These are phyloP conservation scores for Scaptomyza parva DNA, from an alignment of 2,888 invertebrate genomes.

Conservation along the genomic window DNA sequence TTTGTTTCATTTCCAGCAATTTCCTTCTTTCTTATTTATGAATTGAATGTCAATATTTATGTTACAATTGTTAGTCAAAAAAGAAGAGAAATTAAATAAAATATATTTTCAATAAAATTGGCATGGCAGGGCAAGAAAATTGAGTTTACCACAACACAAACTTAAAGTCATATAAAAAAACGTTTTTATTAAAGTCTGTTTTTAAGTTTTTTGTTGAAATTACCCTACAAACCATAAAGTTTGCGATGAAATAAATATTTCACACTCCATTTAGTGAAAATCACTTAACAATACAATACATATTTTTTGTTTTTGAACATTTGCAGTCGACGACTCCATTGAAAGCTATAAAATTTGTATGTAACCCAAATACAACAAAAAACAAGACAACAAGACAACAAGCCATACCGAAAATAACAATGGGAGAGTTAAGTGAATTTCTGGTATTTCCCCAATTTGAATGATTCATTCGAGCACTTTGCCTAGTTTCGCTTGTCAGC, in stretches of 20 bases:
- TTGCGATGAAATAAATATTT: background rate
- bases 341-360: background rate
- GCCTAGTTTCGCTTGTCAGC: constrained; percentile 49
- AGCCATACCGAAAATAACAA: constrained; percentile 1
- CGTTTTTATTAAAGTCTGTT: too few relatives aligned
- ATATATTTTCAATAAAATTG: too few relatives aligned
- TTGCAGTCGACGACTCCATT: background rate
- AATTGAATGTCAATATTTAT: too few relatives aligned
- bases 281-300: background rate
- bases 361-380: background rate
- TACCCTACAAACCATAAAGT: too few relatives aligned
- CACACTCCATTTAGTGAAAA: background rate
- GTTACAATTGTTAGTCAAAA: too few relatives aligned
- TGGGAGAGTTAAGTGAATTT: constrained; percentile 4
- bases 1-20: too few relatives aligned
- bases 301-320: background rate
- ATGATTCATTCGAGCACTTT: constrained; percentile 36
- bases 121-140: too few relatives aligned
- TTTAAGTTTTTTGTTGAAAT: background rate
- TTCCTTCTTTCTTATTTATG: too few relatives aligned
- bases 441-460: constrained; percentile 2
- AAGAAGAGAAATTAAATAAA: too few relatives aligned
- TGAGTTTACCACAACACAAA: too few relatives aligned
- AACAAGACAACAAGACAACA: constrained; percentile 1
- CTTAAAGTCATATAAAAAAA: too few relatives aligned